Percentiles rank a stretch among this genome's conserved stretches.
Evolutionary conservation across 2,888 invertebrate species (phyloP).

Genomic region (Caenorhabditis sp.): DNA sequence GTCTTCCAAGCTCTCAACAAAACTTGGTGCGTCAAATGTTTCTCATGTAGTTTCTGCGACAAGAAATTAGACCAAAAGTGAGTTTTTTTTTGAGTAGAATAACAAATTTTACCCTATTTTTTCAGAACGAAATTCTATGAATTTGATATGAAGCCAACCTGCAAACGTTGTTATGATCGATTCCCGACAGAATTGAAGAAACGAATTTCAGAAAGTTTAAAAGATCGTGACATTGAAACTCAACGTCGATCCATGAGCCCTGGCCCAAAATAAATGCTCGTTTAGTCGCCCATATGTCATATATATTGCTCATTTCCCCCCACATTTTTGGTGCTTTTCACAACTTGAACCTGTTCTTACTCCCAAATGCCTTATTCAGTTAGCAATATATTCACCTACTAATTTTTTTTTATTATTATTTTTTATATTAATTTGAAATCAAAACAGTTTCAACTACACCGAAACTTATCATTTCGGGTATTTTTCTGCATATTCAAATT

Average conservation of each 20-base stretch:
- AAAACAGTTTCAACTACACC: conserved; percentile 20
- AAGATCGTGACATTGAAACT: conserved; percentile 55
- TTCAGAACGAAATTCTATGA: conserved; percentile 89
- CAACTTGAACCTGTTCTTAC: too few relatives aligned
- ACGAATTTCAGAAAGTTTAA: conserved; percentile 76
- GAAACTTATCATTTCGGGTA: conserved; percentile 22
- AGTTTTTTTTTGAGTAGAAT: conserved; percentile 29
- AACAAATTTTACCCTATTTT: too few relatives aligned
- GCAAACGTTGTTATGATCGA: conserved; percentile 96
- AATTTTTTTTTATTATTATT: conserved; percentile 9
- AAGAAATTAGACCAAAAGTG: conserved; percentile 78
- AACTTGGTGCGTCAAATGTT: conserved; percentile 98
- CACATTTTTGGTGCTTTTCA: conserved; percentile 31
- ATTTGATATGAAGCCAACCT: conserved; percentile 95
- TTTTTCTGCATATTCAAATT: conserved; percentile 11
- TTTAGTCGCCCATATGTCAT: neutral
- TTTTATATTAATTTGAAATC: conserved; percentile 17
- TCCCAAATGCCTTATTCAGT: conserved; percentile 21
- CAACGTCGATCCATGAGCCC: conserved; percentile 46
- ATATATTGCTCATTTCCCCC: conserved; percentile 30
- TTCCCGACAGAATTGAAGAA: conserved; percentile 92
- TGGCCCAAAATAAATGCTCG: conserved; percentile 20
- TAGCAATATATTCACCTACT: conserved; percentile 9
- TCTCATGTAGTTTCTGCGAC: conserved; percentile 96
- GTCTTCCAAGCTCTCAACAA: conserved; percentile 93